Evolutionary conservation across 2,888 invertebrate genomes (phyloP), one percentile per base, ranked within the genome.

Genomic region (Anodontia alba): DNA sequence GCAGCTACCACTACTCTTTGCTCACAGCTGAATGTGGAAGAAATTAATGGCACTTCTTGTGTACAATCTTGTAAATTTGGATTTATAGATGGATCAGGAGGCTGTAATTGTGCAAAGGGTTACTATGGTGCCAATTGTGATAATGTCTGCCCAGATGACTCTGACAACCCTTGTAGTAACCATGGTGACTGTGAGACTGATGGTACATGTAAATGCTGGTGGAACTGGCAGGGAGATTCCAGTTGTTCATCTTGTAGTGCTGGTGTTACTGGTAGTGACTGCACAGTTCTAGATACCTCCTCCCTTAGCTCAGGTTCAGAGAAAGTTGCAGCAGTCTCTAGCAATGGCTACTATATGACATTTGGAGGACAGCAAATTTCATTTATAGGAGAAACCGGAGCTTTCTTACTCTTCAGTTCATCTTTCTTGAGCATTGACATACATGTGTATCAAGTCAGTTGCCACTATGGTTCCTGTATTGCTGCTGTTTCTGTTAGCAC

Each of bases 191-290:
- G 91, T 62, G 66, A 68, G 29, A 29, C 67, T 10, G 66, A 80
- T 69, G 90, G 89, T 20, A 75, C 76, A n/a, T 91, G 91, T 77
- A 54, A 67, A 10, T 91, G 91, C 66, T 82, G 81, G 69, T 88
- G 87, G 82, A 90, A 90, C 79, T 91, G 91, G 91, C 43, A 76
- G 51, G 89, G 88, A 33, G 76, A 70, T 0, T 17, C 70, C 10
- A 72, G 79, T 33, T 91, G 91, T 75, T 78, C 73, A 17, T 31
- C 54, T 1, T 91, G 91, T 70, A 76, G 77, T 17, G 23, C 69
- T 10, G 82, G 79, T 7, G 38, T 71, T n/a, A 33, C 66, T 10
- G 87, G 85, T 7, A 62, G 78, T 23, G 89, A 90, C 38, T 91
- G 91, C 62, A 79, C 78, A 54, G 83, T 90, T 17, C 71, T 89